Conservation (phyloP, 2,888 invertebrate genomes). For the Erebia ligea region DNA sequence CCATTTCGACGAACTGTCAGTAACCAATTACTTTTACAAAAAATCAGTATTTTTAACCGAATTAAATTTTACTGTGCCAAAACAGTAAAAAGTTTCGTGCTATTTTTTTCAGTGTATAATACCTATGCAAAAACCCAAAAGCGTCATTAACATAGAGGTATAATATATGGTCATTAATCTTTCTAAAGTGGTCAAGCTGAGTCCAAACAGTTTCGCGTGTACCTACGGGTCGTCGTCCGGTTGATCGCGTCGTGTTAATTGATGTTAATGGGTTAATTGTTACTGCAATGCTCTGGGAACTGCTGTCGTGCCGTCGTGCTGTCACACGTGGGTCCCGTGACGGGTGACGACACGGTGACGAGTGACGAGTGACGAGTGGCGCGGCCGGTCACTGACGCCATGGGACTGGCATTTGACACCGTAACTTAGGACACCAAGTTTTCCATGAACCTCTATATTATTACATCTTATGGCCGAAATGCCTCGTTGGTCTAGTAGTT, state of each 20-base stretch:
- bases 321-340: not conserved
- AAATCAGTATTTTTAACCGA: no score
- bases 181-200: not conserved
- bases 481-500: no score
- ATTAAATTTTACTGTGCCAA: no score
- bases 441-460: not conserved
- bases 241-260: constrained; percentile 49
- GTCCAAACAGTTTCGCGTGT: constrained; percentile 15
- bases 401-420: not conserved
- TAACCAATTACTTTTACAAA: no score
- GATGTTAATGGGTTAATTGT: constrained; percentile 74
- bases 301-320: not conserved
- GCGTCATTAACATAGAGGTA: no score
- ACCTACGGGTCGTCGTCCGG: constrained; percentile 24
- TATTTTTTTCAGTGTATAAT: no score
- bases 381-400: not conserved
- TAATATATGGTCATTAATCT: no score
- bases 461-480: not conserved
- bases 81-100: no score
- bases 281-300: constrained; percentile 38
- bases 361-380: not conserved
- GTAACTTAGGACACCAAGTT: not conserved
- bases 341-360: no score
- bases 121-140: no score
- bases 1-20: no score